These are phyloP conservation scores for Centropus unirufus DNA, from an alignment of 2,113 vertebrate genomes.

Conservation along the genomic window DNA sequence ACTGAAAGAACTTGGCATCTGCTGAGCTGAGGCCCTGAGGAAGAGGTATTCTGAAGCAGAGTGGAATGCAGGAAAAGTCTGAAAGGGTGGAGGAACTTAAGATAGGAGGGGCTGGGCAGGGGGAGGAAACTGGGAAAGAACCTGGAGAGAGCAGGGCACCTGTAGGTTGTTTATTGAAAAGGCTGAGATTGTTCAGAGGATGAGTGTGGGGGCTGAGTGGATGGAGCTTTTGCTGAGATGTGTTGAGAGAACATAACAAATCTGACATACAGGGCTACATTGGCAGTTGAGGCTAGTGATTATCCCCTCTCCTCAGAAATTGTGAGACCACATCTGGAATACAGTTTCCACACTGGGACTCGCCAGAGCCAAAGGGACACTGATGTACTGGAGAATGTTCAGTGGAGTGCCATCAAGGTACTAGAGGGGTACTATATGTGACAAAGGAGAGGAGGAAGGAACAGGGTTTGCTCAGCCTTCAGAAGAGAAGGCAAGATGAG, in stretches of 20 bases:
- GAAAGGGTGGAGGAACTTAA: not conserved
- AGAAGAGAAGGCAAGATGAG: not conserved
- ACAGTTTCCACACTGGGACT: not conserved
- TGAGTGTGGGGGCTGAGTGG: not conserved
- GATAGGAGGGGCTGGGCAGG: too few species aligned
- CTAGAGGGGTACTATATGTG: not conserved
- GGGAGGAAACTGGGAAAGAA: not conserved
- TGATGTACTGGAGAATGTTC: not conserved
- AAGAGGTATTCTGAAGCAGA: not conserved
- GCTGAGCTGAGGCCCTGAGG: not conserved
- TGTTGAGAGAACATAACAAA: not conserved
- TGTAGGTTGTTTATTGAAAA: not conserved
- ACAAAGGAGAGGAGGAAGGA: accelerated
- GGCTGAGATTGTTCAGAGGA: not conserved
- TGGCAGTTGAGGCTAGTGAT: not conserved
- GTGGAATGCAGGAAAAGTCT: not conserved
- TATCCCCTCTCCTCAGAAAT: not conserved
- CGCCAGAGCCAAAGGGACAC: too few species aligned
- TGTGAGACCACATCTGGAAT: not conserved
- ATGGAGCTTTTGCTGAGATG: not conserved
- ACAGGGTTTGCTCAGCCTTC: not conserved
- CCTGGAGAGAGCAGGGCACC: not conserved
- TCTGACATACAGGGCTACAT: not conserved
- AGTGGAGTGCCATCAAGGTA: not conserved
- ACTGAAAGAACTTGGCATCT: not conserved